phyloP scores from a whole-genome alignment of 1,140 invertebrate species.

The Venustaconcha ellipsiformis region DNA sequence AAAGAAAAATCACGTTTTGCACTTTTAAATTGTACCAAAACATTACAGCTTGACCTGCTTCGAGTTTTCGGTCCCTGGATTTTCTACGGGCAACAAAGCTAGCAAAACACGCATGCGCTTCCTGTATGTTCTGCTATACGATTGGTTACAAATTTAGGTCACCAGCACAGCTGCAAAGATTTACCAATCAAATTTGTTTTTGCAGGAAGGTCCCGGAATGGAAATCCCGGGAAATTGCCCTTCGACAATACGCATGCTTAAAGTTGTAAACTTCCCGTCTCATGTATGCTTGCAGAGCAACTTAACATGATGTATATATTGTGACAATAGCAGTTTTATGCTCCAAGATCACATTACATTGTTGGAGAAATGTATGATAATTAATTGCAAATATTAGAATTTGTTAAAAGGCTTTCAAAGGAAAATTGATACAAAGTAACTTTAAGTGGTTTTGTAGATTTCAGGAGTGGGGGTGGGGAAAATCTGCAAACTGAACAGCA shows the following conservation, averaged over 20 bases:
- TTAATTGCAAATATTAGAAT: too few relatives aligned
- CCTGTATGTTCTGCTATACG: background rate
- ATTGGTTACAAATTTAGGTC: conserved; percentile 35
- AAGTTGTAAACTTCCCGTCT: conserved; percentile 46
- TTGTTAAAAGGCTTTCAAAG: too few relatives aligned
- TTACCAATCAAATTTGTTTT: conserved; percentile 32
- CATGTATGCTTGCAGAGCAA: conserved; percentile 1
- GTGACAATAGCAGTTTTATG: too few relatives aligned
- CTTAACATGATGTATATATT: background rate
- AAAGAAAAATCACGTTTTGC: background rate
- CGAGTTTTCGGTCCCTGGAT: conserved; percentile 44
- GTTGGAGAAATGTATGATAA: too few relatives aligned
- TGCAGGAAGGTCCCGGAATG: conserved; percentile 25
- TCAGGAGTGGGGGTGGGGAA: too few relatives aligned
- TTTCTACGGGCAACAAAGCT: conserved; percentile 41
- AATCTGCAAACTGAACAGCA: too few relatives aligned
- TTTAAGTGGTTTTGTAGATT: too few relatives aligned
- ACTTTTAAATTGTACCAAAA: conserved; percentile 24
- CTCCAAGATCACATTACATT: too few relatives aligned
- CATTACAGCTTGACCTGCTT: conserved; percentile 31
- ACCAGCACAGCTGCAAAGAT: conserved; percentile 16
- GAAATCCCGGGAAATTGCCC: conserved; percentile 8
- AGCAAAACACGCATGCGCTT: conserved; percentile 38
- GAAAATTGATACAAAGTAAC: too few relatives aligned
- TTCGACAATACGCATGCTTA: conserved; percentile 23